These are phyloP conservation scores for Paratrypauchen microcephalus DNA, from an alignment of 2,797 vertebrate genomes.

Conservation along the genomic window DNA sequence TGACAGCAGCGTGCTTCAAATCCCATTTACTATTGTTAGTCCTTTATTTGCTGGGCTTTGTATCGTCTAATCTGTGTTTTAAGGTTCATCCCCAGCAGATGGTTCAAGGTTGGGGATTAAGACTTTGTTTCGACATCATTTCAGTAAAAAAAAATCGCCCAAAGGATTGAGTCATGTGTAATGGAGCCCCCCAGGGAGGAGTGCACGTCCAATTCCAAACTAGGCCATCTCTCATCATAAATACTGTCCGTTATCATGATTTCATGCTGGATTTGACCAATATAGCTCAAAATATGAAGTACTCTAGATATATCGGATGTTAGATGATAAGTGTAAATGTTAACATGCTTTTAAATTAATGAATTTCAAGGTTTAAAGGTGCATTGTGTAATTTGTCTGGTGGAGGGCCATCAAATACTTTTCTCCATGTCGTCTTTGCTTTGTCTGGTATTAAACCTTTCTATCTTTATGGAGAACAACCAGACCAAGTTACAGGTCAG, in stretches of 20 bases:
- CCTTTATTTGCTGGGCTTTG: conserved; percentile 16
- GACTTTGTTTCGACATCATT: conserved; percentile 57
- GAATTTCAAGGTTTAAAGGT: background rate
- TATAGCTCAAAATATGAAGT: background rate
- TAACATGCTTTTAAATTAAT: background rate
- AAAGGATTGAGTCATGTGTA: conserved; percentile 53
- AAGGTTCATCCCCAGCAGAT: conserved; percentile 55
- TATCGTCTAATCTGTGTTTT: conserved; percentile 19
- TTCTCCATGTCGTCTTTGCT: no score
- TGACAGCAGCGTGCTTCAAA: conserved; percentile 4
- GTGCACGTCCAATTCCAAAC: conserved; percentile 50
- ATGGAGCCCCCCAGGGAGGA: conserved; percentile 50
- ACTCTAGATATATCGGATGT: background rate
- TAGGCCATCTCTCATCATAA: conserved; percentile 48
- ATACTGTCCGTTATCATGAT: conserved; percentile 40
- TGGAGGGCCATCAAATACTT: no score
- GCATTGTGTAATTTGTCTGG: no score
- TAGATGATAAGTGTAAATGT: background rate
- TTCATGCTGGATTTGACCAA: conserved; percentile 20
- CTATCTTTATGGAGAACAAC: no score
- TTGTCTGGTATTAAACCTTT: no score
- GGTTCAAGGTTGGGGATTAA: conserved; percentile 64
- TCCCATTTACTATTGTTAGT: conserved; percentile 5
- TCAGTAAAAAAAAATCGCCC: conserved; percentile 52
- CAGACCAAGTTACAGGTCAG: no score